Evolutionary conservation across 2,797 vertebrate species (phyloP).

Genomic region (Tapera naevia): DNA sequence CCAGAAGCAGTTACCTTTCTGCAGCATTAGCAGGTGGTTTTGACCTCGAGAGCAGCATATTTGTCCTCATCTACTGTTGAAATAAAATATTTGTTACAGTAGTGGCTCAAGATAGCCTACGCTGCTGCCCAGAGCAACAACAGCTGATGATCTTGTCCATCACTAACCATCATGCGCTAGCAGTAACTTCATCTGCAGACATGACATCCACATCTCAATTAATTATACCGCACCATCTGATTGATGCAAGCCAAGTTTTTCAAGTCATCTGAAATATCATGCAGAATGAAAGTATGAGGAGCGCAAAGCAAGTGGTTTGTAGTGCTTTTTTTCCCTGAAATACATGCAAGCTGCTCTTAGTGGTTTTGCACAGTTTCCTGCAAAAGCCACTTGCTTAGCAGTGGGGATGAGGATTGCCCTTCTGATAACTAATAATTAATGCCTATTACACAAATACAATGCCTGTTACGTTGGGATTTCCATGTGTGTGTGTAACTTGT

Average conservation of each 20-base stretch:
- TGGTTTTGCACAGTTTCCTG: not conserved
- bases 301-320: not conserved
- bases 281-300: not conserved
- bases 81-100: not conserved
- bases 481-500: not conserved
- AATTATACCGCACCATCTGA: not conserved
- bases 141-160: not conserved
- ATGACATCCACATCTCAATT: not conserved
- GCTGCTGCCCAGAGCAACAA: not conserved
- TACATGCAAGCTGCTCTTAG: not conserved
- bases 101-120: not conserved
- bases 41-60: not conserved
- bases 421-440: not conserved
- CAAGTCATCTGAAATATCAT: not conserved
- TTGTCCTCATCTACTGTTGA: not conserved
- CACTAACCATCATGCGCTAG: not conserved
- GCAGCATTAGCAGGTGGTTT: not conserved
- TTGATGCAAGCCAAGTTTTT: not conserved
- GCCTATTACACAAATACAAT: not conserved
- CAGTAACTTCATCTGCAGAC: not conserved
- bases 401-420: not conserved
- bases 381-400: not conserved
- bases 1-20: not conserved
- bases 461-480: not conserved
- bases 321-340: not conserved